Percentiles rank a stretch among this genome's conserved stretches.
phyloP scores from a whole-genome alignment of 2,113 vertebrate genomes.

The Pteruthius melanotis region DNA sequence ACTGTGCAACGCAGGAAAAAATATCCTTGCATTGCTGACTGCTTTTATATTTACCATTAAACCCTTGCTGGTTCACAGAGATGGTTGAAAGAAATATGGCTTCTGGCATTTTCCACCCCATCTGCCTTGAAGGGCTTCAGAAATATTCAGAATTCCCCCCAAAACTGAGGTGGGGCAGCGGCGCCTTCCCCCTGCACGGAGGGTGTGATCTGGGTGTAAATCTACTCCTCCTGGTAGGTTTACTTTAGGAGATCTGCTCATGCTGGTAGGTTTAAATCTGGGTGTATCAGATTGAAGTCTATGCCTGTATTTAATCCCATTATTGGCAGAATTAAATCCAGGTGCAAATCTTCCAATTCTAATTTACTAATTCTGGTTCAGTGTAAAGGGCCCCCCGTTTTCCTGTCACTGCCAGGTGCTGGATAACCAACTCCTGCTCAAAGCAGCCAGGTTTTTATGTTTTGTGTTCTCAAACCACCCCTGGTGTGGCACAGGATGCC shows the following conservation, averaged over 20 bases:
- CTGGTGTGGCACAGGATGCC: neutral
- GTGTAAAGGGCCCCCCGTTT: neutral
- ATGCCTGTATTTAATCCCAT: no score
- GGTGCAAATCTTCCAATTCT: fast-evolving
- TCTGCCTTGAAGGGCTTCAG: neutral
- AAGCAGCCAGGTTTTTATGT: neutral
- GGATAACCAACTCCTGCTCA: neutral
- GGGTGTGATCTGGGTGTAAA: neutral
- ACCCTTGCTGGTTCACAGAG: neutral
- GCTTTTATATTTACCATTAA: neutral
- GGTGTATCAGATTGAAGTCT: no score
- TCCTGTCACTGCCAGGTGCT: neutral
- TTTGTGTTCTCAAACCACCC: neutral
- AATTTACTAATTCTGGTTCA: fast-evolving
- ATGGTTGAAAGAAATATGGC: neutral
- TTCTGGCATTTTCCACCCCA: neutral
- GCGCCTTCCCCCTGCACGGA: neutral
- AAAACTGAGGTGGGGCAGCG: neutral
- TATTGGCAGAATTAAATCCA: no score
- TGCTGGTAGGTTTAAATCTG: neutral
- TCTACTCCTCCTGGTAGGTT: neutral
- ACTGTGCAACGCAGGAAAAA: constrained; percentile 64
- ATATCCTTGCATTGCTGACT: constrained; percentile 15
- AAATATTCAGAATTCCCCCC: neutral
- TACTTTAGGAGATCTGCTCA: neutral